Percentiles rank a stretch among this genome's conserved stretches.
Evolutionary conservation across 1,140 invertebrate genomes (phyloP).

Genomic region (Trinorchestia longiramus): DNA sequence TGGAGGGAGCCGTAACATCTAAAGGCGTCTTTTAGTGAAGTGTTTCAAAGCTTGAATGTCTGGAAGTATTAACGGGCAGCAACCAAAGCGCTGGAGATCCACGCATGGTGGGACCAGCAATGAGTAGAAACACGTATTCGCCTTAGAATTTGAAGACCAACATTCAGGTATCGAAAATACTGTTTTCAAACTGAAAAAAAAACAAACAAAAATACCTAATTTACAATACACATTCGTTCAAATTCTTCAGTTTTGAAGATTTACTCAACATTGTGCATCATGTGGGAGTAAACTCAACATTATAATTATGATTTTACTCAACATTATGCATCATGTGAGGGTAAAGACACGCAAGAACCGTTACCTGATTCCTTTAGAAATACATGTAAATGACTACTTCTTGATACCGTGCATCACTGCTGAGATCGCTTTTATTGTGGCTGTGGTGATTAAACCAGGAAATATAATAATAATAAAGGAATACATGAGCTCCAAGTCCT

Average conservation of each 20-base stretch:
- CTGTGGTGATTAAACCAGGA: no score
- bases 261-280: not conserved
- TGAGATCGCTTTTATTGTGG: no score
- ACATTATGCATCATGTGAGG: not conserved
- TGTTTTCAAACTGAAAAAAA: not conserved
- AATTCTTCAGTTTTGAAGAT: not conserved
- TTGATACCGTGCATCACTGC: no score
- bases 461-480: no score
- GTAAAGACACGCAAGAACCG: not conserved
- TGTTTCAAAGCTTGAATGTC: not conserved
- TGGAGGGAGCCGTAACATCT: not conserved
- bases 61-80: not conserved
- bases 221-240: not conserved
- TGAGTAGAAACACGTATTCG: not conserved
- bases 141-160: not conserved
- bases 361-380: not conserved
- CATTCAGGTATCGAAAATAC: not conserved
- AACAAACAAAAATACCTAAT: not conserved
- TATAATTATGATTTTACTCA: not conserved
- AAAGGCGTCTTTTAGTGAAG: not conserved
- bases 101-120: not conserved
- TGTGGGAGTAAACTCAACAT: not conserved
- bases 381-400: no score
- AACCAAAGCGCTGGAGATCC: no score
- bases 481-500: not conserved